Base-by-base conservation (phyloP, 2,888 invertebrate genomes). In the Acheta domesticus region DNA sequence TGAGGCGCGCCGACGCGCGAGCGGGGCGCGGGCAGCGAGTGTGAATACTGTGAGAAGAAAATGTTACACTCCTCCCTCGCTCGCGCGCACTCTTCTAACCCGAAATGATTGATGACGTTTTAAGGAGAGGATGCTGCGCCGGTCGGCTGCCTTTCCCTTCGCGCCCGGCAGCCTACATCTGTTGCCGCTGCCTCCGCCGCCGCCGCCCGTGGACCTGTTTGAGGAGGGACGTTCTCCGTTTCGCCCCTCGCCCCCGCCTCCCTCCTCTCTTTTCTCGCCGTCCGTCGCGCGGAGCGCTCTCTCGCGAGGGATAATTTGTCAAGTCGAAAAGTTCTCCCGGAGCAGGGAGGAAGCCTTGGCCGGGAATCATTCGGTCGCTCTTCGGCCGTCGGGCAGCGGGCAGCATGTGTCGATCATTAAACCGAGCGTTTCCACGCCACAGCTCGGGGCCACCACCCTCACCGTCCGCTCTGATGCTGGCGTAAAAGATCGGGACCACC, bases 21-120 rank as follows among this genome's bases (percentile, higher is more conserved):
- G 62, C 62, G 62, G 62, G n/a, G 62, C 62, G 62, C 62, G 62
- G 36, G 36, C 36, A 36, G 36, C 62, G n/a, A 62, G 62, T 62
- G 62, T 62, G 62, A 62, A 62, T 62, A 62, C 62, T 62, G 62
- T 62, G 62, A 62, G 62, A 62, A 62, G 62, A 62, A 62, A 62
- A 62, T 62, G 62, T 62, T 62, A 62, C 62, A 62, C 16, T 62
- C 16, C 62, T 14, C 62, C 16, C 62, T 14, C 62, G 14, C 62
- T 62, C 62, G 62, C 62, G 62, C 62, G 62, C 62, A 19, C 62
- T 62, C 62, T 62, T n/a, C 62, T n/a, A 62, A 62, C 62, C 62
- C 62, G 62, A 62, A 62, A 62, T 62, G 62, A 62, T 62, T 62
- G 62, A 62, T 62, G 62, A 62, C 62, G 62, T 62, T 62, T 62